Base-by-base conservation (phyloP, 1,140 invertebrate species). In the Phymorhynchus buccinoides region DNA sequence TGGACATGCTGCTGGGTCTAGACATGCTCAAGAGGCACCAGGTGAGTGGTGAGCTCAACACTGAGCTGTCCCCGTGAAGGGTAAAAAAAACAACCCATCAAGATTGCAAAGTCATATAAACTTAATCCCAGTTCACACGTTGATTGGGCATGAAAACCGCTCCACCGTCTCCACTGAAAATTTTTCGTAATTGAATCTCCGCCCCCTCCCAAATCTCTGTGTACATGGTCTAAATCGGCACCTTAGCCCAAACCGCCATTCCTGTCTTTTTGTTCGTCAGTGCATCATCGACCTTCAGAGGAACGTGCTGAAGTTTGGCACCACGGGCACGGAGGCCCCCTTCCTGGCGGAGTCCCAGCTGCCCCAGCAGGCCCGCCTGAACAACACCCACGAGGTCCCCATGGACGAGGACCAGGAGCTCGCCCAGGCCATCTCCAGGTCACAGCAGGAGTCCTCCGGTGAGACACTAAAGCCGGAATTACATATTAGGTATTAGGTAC, bases 1-100 rank as follows among this genome's bases (percentile, higher is more conserved):
- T 99, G 97, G 98, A 99, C 91, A 99, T 99, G 97, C 93, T 99
- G 32, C 94, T 99, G 7, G 98, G 98, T 0, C 94, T 99, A 42
- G 98, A 99, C 91, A 99, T 99, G 97, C 94, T 99, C 0, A 98
- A 98, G 94, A 94, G 98, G 88, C 98, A 99, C 88, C 93, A 94
- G 91, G 93, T 94, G 86, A 71, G 14, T 78, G 27, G 62, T 4
- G 18, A 30, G 52, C 32, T 18, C 48, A 78, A 30, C 66, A 35
- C 22, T 32, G 30, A 14, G 4, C 12, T n/a, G 4, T 80, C 4
- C 42, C 39, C 22, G n/a, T n/a, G n/a, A n/a, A n/a, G n/a, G n/a
- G n/a, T n/a, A n/a, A n/a, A n/a, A n/a, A n/a, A n/a, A n/a, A n/a
- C n/a, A n/a, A n/a, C n/a, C n/a, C n/a, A n/a, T n/a, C n/a, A n/a